Base-by-base conservation (phyloP, 2,888 invertebrate species). In the Acanthosoma haemorrhoidale region DNA sequence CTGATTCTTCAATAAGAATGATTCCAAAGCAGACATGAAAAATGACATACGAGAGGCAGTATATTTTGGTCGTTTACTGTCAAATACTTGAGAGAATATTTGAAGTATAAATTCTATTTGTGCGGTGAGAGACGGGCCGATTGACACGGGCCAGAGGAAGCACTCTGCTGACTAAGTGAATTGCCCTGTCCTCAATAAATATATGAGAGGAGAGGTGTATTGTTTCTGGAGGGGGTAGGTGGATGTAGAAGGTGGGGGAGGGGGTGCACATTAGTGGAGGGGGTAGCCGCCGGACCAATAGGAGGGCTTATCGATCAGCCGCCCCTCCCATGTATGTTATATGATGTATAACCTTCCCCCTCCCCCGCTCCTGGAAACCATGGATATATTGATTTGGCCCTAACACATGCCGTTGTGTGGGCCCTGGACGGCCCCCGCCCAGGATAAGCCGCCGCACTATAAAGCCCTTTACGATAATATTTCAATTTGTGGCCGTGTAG, bases 291-390 rank as follows among this genome's bases (percentile, higher is more conserved):
- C 68, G 73, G 72, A 72, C 74, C 73, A 75, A 74, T 73, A 71
- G 74, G 70, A 73, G 71, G 72, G 72, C 73, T 75, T 75, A 75
- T 75, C 73, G 74, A 75, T 75, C 73, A 75, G 25, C 39, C 41
- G 38, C 39, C 64, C 41, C 67, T 68, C 61, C 71, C 71, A 72
- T 75, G 74, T 73, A 73, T 75, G 74, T 73, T 74, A 74, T 75
- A 75, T 75, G 74, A 73, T 75, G 74, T 73, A 75, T 73, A 73
- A 72, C 73, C 71, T 72, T 61, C 69, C 58, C 64, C 70, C 61
- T 69, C 60, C 68, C 61, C 58, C 39, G 64, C 73, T 69, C 69
- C 38, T 68, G 72, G 74, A 71, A 73, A 75, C 72, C 74, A 73
- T 71, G 74, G 74, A 73, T 73, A 73, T 74, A 75, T 73, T 73